phyloP scores from a whole-genome alignment of 2,888 invertebrate genomes.

The Odontomyia ornata region DNA sequence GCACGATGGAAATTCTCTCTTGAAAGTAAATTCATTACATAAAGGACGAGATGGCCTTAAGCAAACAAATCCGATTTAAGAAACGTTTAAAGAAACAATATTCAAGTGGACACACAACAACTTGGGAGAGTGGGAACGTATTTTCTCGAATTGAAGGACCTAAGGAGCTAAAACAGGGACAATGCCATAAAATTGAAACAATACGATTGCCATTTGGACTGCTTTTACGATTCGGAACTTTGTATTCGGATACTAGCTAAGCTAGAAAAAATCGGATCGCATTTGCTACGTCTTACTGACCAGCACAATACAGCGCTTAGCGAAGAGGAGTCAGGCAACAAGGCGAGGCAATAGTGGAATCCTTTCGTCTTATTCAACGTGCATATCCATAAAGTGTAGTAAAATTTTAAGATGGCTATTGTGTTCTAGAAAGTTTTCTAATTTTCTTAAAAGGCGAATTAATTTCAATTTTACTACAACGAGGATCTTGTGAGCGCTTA shows the following conservation, averaged over 20 bases:
- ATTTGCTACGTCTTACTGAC: neutral
- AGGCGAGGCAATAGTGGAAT: neutral
- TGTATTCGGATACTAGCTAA: neutral
- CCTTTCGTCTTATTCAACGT: neutral
- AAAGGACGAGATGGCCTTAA: constrained; percentile 14
- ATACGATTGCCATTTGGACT: constrained; percentile 32
- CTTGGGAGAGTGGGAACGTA: neutral
- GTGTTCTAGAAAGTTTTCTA: constrained; percentile 41
- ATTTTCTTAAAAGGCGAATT: constrained; percentile 43
- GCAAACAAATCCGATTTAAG: constrained; percentile 40
- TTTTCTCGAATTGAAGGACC: neutral
- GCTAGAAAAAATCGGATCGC: neutral
- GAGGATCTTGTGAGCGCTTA: constrained; percentile 7
- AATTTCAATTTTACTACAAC: constrained; percentile 38
- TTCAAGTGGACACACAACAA: neutral
- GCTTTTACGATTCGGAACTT: constrained; percentile 29
- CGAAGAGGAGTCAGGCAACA: neutral
- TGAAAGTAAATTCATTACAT: constrained; percentile 35
- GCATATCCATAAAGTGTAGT: constrained; percentile 29
- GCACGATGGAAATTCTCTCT: constrained; percentile 8
- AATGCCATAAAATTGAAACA: constrained; percentile 38
- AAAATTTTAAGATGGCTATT: constrained; percentile 28
- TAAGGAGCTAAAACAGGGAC: neutral
- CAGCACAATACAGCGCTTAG: neutral
- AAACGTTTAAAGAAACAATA: constrained; percentile 18